phyloP scores from a whole-genome alignment of 1,140 invertebrate species.

The Pseudomyrmex flavicornis region DNA sequence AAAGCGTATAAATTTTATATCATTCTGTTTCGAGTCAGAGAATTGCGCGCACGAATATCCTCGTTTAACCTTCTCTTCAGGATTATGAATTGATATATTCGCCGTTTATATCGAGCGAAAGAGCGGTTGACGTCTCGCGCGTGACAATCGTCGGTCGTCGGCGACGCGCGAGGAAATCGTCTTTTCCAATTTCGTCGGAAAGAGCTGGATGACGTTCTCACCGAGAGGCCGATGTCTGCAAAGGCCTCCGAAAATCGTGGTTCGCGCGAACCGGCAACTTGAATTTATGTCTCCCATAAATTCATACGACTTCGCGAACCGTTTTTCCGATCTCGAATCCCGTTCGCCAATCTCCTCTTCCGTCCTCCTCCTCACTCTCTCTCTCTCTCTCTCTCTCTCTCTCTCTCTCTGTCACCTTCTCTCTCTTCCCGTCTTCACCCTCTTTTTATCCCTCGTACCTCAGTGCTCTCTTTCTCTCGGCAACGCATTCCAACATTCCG shows the following conservation, averaged over 20 bases:
- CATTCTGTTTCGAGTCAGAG: background rate
- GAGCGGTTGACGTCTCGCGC: conserved; percentile 5
- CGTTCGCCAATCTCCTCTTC: conserved; percentile 61
- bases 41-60: background rate
- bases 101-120: conserved; percentile 25
- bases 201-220: background rate
- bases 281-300: conserved; percentile 84
- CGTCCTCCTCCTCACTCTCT: conserved; percentile 60
- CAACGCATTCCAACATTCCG: conserved; percentile 56
- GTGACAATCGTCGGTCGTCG: conserved; percentile 5
- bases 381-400: conserved; percentile 15
- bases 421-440: conserved; percentile 13
- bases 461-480: conserved; percentile 47
- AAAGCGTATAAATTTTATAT: background rate
- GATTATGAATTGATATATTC: conserved; percentile 1
- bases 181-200: conserved; percentile 56
- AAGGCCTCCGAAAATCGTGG: conserved; percentile 73
- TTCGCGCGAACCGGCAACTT: conserved; percentile 62
- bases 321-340: conserved; percentile 80
- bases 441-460: conserved; percentile 55
- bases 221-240: conserved; percentile 25
- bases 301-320: conserved; percentile 80
- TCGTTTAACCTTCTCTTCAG: background rate
- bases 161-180: background rate
- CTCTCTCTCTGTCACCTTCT: background rate